Percentiles rank a stretch among this genome's conserved stretches.
Evolutionary conservation across 2,888 invertebrate genomes (phyloP).

Genomic region (Dilophus febrilis): DNA sequence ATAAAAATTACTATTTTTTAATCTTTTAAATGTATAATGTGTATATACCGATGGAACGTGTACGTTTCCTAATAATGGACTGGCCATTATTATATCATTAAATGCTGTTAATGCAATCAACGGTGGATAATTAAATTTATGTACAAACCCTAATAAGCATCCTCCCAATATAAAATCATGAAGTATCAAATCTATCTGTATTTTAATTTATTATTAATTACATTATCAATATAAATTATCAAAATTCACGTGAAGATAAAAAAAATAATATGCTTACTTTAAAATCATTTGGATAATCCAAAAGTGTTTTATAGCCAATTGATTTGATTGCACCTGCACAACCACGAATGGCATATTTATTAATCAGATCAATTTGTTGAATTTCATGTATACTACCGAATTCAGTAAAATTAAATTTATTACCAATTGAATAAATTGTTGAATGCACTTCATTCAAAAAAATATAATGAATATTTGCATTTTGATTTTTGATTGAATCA

Average conservation of each 20-base stretch:
- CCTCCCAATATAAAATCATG: slow-evolving; percentile 20
- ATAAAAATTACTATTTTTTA: neutral
- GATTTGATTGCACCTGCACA: slow-evolving; percentile 7
- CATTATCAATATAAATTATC: too few relatives aligned
- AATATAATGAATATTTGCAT: neutral
- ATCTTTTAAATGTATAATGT: neutral
- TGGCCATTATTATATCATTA: slow-evolving; percentile 1
- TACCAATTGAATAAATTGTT: too few relatives aligned
- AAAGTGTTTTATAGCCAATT: neutral
- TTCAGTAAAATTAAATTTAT: neutral
- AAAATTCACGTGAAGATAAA: too few relatives aligned
- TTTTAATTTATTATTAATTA: too few relatives aligned
- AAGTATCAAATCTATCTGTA: slow-evolving; percentile 20
- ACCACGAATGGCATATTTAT: slow-evolving; percentile 9
- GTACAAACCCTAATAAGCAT: slow-evolving; percentile 19
- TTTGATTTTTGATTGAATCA: neutral
- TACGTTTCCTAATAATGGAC: neutral
- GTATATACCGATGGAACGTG: neutral
- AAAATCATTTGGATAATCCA: slow-evolving; percentile 2
- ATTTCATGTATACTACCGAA: neutral
- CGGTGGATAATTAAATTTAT: slow-evolving; percentile 20
- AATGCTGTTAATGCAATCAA: slow-evolving; percentile 18
- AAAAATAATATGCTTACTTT: too few relatives aligned
- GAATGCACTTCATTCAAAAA: neutral
- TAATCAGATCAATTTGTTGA: slow-evolving; percentile 1